phyloP scores from a whole-genome alignment of 2,113 vertebrate species.

The Aix galericulata region DNA sequence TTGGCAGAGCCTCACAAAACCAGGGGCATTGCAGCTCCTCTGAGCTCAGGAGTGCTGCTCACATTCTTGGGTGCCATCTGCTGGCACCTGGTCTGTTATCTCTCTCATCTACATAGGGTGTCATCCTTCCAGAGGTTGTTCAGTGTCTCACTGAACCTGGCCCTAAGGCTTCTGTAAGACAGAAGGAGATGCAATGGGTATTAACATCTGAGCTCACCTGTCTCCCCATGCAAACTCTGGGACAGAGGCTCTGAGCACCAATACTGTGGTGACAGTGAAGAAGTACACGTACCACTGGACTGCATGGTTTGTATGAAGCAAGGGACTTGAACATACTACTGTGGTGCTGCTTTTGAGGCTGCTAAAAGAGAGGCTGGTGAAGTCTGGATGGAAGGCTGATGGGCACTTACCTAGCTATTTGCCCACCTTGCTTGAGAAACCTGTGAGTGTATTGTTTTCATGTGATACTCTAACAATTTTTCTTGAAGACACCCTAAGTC shows the following conservation, averaged over 20 bases:
- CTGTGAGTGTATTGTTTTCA: neutral
- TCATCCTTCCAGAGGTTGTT: neutral
- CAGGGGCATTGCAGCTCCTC: neutral
- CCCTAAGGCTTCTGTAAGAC: neutral
- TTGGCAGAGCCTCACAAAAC: neutral
- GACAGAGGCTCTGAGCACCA: neutral
- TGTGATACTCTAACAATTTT: neutral
- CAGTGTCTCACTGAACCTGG: fast-evolving
- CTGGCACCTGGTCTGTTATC: neutral
- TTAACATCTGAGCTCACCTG: neutral
- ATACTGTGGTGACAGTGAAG: neutral
- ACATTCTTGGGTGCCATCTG: constrained; percentile 5
- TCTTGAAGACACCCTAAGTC: neutral
- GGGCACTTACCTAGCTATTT: neutral
- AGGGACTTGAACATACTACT: neutral
- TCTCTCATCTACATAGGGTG: neutral
- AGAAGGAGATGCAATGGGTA: neutral
- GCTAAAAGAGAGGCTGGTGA: neutral
- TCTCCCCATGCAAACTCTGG: neutral
- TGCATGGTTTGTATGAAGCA: neutral
- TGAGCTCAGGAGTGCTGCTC: neutral
- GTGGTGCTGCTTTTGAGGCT: neutral
- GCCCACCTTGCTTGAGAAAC: neutral
- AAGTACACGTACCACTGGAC: fast-evolving
- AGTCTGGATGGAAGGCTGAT: neutral